phyloP scores from a whole-genome alignment of 2,888 invertebrate genomes.

The Amiota mariae region DNA sequence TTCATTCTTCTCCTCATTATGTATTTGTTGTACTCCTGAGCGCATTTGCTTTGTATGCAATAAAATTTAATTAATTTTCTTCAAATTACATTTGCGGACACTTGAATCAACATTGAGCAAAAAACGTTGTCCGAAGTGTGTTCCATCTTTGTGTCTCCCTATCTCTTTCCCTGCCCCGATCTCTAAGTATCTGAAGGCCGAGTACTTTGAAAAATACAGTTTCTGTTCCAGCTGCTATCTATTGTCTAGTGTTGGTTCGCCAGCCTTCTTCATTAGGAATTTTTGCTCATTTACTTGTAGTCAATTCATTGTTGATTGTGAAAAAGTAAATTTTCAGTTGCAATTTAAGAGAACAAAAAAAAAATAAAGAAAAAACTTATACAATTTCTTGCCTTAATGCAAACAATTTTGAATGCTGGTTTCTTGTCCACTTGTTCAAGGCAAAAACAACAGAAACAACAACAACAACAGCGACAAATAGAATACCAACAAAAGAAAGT shows the following conservation, averaged over 20 bases:
- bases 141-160: too few relatives aligned
- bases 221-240: neutral
- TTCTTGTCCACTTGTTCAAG: neutral
- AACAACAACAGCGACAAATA: neutral
- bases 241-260: neutral
- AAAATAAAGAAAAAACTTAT: neutral
- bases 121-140: neutral
- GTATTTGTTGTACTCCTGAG: neutral
- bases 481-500: neutral
- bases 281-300: conserved; percentile 26
- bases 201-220: too few relatives aligned
- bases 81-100: conserved; percentile 30
- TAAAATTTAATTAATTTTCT: conserved; percentile 31
- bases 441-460: neutral
- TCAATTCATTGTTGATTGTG: conserved; percentile 29
- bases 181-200: too few relatives aligned
- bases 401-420: conserved; percentile 15
- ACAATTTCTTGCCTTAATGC: conserved; percentile 25
- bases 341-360: conserved; percentile 14
- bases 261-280: neutral
- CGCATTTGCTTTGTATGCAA: conserved; percentile 22
- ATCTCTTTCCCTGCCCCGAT: too few relatives aligned
- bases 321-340: conserved; percentile 22
- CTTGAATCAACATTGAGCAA: conserved; percentile 26
- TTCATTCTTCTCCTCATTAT: neutral